phyloP scores from a whole-genome alignment of 2,888 invertebrate species.

The Autographa gamma region DNA sequence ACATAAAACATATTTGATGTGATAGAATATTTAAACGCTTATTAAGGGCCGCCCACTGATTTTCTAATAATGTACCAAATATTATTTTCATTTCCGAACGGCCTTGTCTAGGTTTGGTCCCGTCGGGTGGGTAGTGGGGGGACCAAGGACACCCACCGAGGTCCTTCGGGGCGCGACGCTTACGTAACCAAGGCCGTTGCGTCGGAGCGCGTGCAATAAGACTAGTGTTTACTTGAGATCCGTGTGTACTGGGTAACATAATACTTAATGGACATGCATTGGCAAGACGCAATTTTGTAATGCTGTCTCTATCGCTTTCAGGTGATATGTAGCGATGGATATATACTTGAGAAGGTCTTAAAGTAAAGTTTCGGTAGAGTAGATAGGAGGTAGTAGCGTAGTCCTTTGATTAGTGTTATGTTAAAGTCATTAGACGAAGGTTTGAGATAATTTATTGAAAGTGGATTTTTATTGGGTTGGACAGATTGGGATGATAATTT shows the following conservation, averaged over 20 bases:
- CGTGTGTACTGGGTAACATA: slow-evolving; percentile 7
- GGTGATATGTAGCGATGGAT: too few relatives aligned
- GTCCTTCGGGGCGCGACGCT: slow-evolving; percentile 80
- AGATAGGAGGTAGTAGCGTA: too few relatives aligned
- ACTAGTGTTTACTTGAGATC: slow-evolving; percentile 20
- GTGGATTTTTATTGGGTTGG: neutral
- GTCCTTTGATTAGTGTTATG: slow-evolving; percentile 8
- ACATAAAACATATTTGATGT: slow-evolving; percentile 43
- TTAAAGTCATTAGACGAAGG: neutral
- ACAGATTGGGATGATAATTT: neutral
- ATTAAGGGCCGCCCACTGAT: slow-evolving; percentile 56
- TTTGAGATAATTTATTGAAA: neutral
- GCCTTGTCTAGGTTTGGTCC: slow-evolving; percentile 68
- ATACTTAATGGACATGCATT: too few relatives aligned
- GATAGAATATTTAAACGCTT: slow-evolving; percentile 54
- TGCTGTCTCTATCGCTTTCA: too few relatives aligned
- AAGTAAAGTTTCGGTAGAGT: too few relatives aligned
- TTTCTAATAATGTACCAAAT: slow-evolving; percentile 66
- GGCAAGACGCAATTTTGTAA: too few relatives aligned
- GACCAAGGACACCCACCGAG: slow-evolving; percentile 71
- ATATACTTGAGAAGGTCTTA: too few relatives aligned
- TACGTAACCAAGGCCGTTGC: slow-evolving; percentile 79
- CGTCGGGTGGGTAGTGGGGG: slow-evolving; percentile 56
- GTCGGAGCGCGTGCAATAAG: slow-evolving; percentile 64
- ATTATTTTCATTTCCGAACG: slow-evolving; percentile 71